A percentile compares a stretch with the other conserved stretches of the same genome.
These are phyloP conservation scores for Leptonema lineaticorne DNA, from an alignment of 1,140 invertebrate species.

Conservation along the genomic window DNA sequence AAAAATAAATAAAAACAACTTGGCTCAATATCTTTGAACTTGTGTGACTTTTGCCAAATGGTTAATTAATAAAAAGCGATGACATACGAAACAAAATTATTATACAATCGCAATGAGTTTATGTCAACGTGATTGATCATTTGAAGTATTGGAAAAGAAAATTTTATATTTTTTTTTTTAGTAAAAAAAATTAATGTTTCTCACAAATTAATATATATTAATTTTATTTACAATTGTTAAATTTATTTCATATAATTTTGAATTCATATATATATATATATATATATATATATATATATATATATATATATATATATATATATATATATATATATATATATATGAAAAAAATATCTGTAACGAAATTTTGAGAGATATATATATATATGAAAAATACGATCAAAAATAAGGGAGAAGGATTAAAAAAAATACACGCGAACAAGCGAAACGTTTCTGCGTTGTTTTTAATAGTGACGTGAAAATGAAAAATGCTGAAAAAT, in stretches of 20 bases:
- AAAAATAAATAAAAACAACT: too few relatives aligned
- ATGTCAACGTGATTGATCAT: neutral
- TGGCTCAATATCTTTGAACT: constrained; percentile 10
- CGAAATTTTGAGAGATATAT: too few relatives aligned
- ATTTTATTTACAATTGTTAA: too few relatives aligned
- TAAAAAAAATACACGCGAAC: neutral
- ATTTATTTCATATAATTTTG: too few relatives aligned
- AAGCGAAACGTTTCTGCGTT: neutral
- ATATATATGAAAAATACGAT: neutral
- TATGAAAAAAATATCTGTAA: too few relatives aligned
- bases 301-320: neutral
- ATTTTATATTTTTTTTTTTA: neutral
- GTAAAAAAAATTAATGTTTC: neutral
- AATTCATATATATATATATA: neutral
- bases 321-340: neutral
- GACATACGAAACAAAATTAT: constrained; percentile 18
- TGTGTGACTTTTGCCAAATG: constrained; percentile 13
- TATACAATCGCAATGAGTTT: neutral
- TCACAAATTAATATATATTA: neutral
- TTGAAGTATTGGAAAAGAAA: neutral
- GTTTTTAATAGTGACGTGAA: neutral
- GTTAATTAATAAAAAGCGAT: constrained; percentile 29
- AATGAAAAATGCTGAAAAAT: neutral
- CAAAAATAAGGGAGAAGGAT: neutral
- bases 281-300: neutral